Percentiles rank a stretch among this genome's conserved stretches.
These are phyloP conservation scores for Atlantisia rogersi DNA, from an alignment of 2,113 vertebrate genomes.

Conservation along the genomic window DNA sequence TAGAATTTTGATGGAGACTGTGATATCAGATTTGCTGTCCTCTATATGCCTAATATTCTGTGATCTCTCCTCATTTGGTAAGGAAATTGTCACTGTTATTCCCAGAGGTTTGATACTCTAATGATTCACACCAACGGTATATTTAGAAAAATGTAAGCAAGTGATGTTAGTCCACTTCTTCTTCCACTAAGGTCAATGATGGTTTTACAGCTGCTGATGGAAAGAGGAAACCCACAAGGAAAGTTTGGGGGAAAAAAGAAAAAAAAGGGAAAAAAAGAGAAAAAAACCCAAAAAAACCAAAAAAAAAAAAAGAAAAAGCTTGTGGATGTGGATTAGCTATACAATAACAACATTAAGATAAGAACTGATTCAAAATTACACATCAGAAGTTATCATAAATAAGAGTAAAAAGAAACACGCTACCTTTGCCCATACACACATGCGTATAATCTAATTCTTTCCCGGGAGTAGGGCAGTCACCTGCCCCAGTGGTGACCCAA, in stretches of 20 bases:
- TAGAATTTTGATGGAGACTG: neutral
- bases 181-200: neutral
- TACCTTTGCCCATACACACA: neutral
- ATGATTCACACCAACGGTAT: neutral
- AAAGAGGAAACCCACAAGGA: neutral
- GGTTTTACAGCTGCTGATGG: neutral
- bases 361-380: neutral
- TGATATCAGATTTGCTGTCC: neutral
- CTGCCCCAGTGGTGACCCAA: neutral
- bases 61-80: neutral
- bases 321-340: neutral
- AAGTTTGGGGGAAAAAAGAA: neutral
- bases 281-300: too few species aligned
- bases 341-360: neutral
- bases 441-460: rapidly evolving
- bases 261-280: neutral
- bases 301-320: neutral
- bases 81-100: neutral
- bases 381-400: neutral
- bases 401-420: neutral
- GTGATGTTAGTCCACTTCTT: neutral
- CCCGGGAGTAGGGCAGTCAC: neutral
- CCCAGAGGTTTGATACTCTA: neutral
- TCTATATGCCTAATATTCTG: neutral
- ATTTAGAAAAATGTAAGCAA: neutral